Evolutionary conservation across 2,888 invertebrate genomes (phyloP), one percentile per base, ranked within the genome.

Genomic region (Hypselothyrea guttata): DNA sequence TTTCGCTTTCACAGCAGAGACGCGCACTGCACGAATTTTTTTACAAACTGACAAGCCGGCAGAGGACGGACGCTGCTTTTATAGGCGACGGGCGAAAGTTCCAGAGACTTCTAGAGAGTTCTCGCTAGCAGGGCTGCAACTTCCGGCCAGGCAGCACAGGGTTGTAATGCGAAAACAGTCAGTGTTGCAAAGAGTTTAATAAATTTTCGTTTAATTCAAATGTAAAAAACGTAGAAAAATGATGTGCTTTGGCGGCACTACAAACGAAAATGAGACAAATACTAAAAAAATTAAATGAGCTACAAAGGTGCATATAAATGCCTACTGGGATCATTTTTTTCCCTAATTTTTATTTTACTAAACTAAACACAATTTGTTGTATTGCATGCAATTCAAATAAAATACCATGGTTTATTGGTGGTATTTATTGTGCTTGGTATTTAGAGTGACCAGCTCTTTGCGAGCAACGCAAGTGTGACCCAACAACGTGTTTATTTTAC

Each of bases 41-140:
- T 72, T 63, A 71, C 64, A 69, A 72, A 89, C 83, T 89, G 74
- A 70, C 76, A 79, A 75, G 59, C 77, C 75, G 74, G 78, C 67
- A 51, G 15, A 16, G 5, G 41, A 30, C 12, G 47, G 22, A 28
- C 51, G 31, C 70, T 35, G 46, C 61, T 71, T 86, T 78, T 88
- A 88, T 89, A 88, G 67, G 53, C 48, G 33, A n/a, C 40, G 35
- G 13, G 13, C 62, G 67, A 71, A 75, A 30, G 49, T 65, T 75
- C 81, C 60, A 62, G 89, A 88, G 66, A 22, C 38, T 67, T 75
- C 89, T 60, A 67, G 88, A 87, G 65, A 52, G 33, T 86, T 88
- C 89, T 84, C 58, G 87, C 78, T 61, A 0, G 38, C 65, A 75
- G 85, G 85, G 83, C 78, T 65, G 16, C 65, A n/a, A 30, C 7